These are phyloP conservation scores for Leptinotarsa peninsularis DNA, from an alignment of 2,888 invertebrate genomes.

Conservation along the genomic window DNA sequence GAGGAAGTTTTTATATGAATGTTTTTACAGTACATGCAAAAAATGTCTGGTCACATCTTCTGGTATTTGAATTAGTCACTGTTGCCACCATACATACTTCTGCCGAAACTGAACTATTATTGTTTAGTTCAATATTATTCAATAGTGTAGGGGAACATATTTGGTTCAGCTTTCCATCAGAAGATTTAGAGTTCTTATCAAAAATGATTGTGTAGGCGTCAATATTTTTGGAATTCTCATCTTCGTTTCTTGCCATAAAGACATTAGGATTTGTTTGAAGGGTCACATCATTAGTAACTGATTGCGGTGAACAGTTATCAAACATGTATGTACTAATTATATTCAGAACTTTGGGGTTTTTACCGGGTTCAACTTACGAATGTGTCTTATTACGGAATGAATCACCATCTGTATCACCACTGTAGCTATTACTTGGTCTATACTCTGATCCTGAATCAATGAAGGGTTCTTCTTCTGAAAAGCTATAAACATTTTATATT, in stretches of 20 bases:
- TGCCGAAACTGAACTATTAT: not conserved
- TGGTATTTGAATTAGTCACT: not conserved
- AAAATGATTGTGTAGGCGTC: not conserved
- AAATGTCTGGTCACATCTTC: conserved; percentile 19
- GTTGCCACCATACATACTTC: not conserved
- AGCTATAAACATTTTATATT: too few relatives aligned
- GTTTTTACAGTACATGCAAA: conserved; percentile 14
- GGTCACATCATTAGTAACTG: too few relatives aligned
- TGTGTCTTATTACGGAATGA: too few relatives aligned
- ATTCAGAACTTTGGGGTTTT: too few relatives aligned
- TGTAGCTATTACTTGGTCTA: not conserved
- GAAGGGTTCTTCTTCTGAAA: not conserved
- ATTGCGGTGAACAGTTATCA: not conserved
- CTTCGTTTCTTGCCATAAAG: not conserved
- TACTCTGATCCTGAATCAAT: conserved; percentile 2
- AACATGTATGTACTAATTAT: not conserved
- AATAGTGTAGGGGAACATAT: not conserved
- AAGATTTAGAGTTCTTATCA: not conserved
- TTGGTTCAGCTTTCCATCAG: not conserved
- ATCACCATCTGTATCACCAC: not conserved
- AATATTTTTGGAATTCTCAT: not conserved
- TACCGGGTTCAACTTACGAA: too few relatives aligned
- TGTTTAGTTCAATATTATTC: not conserved
- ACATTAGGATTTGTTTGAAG: not conserved
- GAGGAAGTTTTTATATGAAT: conserved; percentile 3